Percentiles rank a stretch among this genome's conserved stretches.
Evolutionary conservation across 37 sponge, comb jelly and placozoan genomes (phyloP).

Genomic region (Aphrocallistes beatrix): DNA sequence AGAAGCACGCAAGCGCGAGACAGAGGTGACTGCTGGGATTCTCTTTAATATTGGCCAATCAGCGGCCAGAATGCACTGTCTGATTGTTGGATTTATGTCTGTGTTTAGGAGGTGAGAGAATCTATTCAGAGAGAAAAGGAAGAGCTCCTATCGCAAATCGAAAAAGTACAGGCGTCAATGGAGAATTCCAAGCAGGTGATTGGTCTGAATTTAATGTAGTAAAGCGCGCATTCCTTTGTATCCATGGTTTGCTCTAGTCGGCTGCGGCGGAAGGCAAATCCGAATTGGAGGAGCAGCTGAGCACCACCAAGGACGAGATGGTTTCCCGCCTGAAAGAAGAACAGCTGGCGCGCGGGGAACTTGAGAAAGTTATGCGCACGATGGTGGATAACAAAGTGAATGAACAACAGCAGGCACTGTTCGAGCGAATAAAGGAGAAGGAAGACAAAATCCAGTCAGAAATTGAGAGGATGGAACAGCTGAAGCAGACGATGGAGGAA

Average conservation of each 20-base stretch:
- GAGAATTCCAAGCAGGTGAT: neutral
- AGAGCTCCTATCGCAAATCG: neutral
- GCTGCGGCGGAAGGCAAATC: neutral
- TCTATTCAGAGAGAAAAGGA: neutral
- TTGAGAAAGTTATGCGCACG: neutral
- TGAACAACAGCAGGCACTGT: neutral
- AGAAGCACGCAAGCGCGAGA: neutral
- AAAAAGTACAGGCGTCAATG: neutral
- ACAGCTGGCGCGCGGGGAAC: neutral
- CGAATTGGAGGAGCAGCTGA: neutral
- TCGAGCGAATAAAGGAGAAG: neutral
- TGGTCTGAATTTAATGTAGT: too few relatives aligned
- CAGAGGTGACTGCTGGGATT: neutral
- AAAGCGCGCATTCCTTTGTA: neutral
- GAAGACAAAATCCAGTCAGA: neutral
- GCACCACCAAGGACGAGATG: neutral
- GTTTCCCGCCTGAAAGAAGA: neutral
- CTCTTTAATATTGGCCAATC: neutral
- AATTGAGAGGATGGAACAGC: neutral
- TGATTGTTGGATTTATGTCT: too few relatives aligned
- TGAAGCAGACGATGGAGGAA: neutral
- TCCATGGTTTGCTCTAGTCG: neutral
- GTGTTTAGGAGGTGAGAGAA: neutral
- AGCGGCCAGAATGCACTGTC: neutral
- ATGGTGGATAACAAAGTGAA: neutral